Evolutionary conservation across 92 coral and sea anemone genomes (phyloP).

Genomic region (Bergia sp.): DNA sequence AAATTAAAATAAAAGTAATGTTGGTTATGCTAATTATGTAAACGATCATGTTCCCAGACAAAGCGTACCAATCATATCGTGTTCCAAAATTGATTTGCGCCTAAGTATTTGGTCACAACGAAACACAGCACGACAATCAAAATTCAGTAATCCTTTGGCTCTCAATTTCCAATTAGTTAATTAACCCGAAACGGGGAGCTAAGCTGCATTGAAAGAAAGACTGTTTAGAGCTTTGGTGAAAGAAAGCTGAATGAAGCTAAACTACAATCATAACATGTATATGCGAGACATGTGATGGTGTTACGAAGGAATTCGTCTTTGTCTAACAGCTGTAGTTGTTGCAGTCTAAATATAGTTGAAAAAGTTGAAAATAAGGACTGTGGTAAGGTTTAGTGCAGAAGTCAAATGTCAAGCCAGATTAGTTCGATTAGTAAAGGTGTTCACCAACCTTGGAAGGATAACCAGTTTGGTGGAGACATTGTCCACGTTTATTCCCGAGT

Average conservation of each 20-base stretch:
- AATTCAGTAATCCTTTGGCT: not conserved
- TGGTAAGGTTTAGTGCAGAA: not conserved
- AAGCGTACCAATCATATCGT: not conserved
- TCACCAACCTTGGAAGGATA: not conserved
- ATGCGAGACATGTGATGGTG: too few relatives aligned
- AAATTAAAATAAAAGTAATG: not conserved
- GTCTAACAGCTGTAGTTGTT: not conserved
- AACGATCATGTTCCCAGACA: not conserved
- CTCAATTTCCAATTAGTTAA: slow-evolving; percentile 7
- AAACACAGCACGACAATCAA: not conserved
- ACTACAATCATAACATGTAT: not conserved
- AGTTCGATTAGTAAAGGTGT: not conserved
- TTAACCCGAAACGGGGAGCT: not conserved
- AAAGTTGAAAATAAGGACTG: not conserved
- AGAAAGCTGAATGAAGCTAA: not conserved
- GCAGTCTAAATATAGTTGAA: not conserved
- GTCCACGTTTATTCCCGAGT: slow-evolving; percentile 65
- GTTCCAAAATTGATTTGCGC: not conserved
- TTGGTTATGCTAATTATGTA: not conserved
- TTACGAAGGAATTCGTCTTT: not conserved
- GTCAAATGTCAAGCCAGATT: not conserved
- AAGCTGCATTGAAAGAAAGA: not conserved
- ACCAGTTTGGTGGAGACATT: slow-evolving; percentile 51
- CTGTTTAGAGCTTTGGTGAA: not conserved
- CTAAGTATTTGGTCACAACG: not conserved